Base-by-base conservation (phyloP, 2,888 invertebrate genomes). In the Aphrophora alni region DNA sequence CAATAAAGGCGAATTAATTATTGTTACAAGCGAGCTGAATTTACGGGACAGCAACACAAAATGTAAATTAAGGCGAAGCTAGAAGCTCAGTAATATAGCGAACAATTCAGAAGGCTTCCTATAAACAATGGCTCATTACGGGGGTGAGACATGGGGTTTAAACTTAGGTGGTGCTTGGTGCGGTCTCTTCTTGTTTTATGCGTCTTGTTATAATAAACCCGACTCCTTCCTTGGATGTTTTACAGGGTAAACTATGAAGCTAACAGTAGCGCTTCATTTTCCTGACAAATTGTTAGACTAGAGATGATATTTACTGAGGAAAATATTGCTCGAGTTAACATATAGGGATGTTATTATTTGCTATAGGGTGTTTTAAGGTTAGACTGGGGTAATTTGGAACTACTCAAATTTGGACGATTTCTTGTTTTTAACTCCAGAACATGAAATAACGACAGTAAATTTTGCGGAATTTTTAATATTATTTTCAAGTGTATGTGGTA, bases 121-220 rank as follows among this genome's bases (percentile, higher is more conserved):
- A 78, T 78, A 78, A 78, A 78, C 78, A 78, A 78, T 73, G 73
- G 78, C 78, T 78, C 78, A 78, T 78, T 78, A 78, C 71, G 27
- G 73, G 51, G 70, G 73, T 51, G 73, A 38, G 73, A 73, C 78
- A 21, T n/a, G 59, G 59, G 59, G 59, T n/a, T 59, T 44, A 44
- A 59, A 59, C 59, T 59, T 59, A 59, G 59, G 59, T 59, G 59
- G 59, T 59, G 59, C 59, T 59, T 59, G 59, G 59, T 59, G 59
- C 59, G 59, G 59, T 59, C 59, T 59, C 59, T 59, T 59, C 59
- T 59, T 59, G 59, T 59, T 59, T 59, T 59, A 59, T 59, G 59
- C 21, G 59, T 59, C 59, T 59, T 59, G 59, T 59, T 59, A 59
- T 59, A 59, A 59, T 59, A 59, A 59, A 59, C 59, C 59, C 59